Percentiles rank a stretch among this genome's conserved stretches.
Conservation (phyloP, 1,140 invertebrate genomes). For the Aphelinus atriplicis region DNA sequence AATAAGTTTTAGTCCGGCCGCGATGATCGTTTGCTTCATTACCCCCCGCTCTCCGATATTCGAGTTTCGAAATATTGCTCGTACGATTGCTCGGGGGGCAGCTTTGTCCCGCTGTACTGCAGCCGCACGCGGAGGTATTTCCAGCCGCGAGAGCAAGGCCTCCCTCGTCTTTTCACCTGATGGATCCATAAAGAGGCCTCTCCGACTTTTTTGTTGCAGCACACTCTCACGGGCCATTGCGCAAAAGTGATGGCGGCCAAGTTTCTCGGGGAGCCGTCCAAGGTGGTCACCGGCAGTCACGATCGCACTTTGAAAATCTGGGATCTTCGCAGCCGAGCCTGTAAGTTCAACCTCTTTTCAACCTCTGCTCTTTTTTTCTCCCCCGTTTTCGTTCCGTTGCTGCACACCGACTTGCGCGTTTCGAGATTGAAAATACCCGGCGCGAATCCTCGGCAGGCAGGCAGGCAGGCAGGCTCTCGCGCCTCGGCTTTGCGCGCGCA, state of each 20-base stretch:
- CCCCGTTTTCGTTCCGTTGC: background rate
- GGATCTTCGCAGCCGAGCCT: constrained; percentile 92
- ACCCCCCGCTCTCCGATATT: background rate
- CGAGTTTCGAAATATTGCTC: constrained; percentile 5
- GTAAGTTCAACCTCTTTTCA: constrained; percentile 71
- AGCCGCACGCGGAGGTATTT: background rate
- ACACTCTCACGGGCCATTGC: constrained; percentile 95
- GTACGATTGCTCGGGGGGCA: background rate
- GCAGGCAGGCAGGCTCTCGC: no score
- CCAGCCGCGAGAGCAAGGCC: constrained; percentile 38
- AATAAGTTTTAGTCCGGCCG: constrained; percentile 27
- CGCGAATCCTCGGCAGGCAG: no score
- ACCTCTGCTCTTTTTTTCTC: background rate
- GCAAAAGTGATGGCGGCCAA: constrained; percentile 95
- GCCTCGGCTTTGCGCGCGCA: no score
- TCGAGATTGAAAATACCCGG: no score
- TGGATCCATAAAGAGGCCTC: constrained; percentile 38
- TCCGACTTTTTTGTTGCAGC: constrained; percentile 74
- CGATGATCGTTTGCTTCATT: no score
- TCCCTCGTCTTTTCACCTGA: constrained; percentile 22
- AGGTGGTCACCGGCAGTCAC: constrained; percentile 93
- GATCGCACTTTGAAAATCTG: constrained; percentile 97
- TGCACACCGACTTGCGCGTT: background rate
- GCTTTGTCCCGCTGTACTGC: background rate
- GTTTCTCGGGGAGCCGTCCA: constrained; percentile 88